These are phyloP conservation scores for Anguilla rostrata DNA, from an alignment of 2,113 vertebrate species.

Conservation along the genomic window DNA sequence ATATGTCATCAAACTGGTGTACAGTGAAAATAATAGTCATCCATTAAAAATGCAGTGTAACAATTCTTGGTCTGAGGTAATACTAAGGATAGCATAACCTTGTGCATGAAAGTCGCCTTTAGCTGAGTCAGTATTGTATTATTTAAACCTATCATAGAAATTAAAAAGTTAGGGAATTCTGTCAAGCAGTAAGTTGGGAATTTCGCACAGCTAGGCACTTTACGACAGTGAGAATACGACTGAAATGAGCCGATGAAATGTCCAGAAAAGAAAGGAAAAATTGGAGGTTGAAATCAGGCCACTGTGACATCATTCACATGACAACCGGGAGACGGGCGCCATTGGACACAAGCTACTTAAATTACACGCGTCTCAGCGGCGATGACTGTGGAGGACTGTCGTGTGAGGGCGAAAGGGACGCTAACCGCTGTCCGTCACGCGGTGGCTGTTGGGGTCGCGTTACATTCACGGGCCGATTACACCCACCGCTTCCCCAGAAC, in stretches of 20 bases:
- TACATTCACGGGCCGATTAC: constrained; percentile 8
- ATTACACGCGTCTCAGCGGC: neutral
- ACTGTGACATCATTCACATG: constrained; percentile 24
- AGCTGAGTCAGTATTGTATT: neutral
- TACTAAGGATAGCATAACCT: no score
- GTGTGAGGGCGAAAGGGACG: neutral
- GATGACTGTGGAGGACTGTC: neutral
- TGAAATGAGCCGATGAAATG: constrained; percentile 23
- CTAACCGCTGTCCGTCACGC: neutral
- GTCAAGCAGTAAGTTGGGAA: no score
- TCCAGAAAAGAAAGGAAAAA: neutral
- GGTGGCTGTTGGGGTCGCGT: neutral
- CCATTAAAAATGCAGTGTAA: no score
- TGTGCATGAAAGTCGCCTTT: neutral
- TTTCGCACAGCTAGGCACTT: no score
- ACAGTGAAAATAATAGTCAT: no score
- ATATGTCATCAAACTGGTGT: no score
- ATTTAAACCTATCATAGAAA: neutral
- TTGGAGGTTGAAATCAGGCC: neutral
- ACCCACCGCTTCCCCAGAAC: neutral
- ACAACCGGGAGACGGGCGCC: neutral
- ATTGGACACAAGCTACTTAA: neutral
- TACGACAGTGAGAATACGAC: neutral
- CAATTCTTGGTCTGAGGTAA: no score
- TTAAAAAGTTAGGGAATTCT: neutral